phyloP scores from a whole-genome alignment of 2,797 vertebrate species.

The Tarsius wallacei region DNA sequence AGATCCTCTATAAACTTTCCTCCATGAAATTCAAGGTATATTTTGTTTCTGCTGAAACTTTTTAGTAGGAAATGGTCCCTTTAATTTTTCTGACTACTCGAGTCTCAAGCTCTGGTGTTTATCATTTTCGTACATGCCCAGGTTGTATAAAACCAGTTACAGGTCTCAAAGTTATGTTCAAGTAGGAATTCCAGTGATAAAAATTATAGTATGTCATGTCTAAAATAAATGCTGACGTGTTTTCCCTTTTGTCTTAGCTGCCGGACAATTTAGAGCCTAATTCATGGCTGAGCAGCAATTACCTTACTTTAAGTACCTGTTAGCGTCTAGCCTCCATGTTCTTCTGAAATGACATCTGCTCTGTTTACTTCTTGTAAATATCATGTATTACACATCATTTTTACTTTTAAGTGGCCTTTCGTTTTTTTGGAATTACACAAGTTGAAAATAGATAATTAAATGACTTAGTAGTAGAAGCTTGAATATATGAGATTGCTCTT shows the following conservation, averaged over 20 bases:
- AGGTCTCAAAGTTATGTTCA: conserved; percentile 24
- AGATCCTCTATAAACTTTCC: conserved; percentile 96
- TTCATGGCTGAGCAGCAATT: conserved; percentile 46
- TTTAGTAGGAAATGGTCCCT: conserved; percentile 17
- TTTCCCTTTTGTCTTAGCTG: conserved; percentile 56
- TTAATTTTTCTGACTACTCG: not conserved
- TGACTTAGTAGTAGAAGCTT: conserved; percentile 51
- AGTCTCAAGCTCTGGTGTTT: conserved; percentile 20
- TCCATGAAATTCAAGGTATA: conserved; percentile 99
- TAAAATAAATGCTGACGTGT: conserved; percentile 58
- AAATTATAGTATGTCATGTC: conserved; percentile 67
- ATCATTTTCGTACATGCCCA: conserved; percentile 13
- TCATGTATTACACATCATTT: conserved; percentile 49
- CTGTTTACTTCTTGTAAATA: conserved; percentile 67
- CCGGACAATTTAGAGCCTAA: conserved; percentile 55
- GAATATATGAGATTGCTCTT: conserved; percentile 40
- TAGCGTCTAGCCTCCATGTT: not conserved
- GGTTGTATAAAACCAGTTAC: conserved; percentile 41
- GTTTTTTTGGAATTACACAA: conserved; percentile 3
- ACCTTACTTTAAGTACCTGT: conserved; percentile 42
- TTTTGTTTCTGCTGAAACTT: conserved; percentile 29
- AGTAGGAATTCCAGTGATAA: conserved; percentile 43
- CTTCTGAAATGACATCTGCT: conserved; percentile 34
- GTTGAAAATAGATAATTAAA: conserved; percentile 29
- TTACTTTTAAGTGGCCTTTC: conserved; percentile 44